Evolutionary conservation across 2,888 invertebrate genomes (phyloP).

Genomic region (Philopedon plagiatum): DNA sequence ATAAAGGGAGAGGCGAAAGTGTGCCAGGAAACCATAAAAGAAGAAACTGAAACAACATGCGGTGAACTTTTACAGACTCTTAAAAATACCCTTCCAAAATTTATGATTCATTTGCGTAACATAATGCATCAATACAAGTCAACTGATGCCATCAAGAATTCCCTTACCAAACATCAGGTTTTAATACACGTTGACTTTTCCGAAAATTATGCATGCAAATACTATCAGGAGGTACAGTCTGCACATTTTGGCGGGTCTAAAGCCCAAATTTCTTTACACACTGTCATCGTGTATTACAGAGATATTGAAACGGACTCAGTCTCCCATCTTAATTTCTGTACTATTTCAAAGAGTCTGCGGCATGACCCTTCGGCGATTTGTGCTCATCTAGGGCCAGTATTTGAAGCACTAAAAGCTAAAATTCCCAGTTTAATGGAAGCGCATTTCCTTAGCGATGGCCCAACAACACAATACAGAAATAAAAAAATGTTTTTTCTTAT

Average conservation of each 20-base stretch:
- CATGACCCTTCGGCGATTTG: slow-evolving; percentile 42
- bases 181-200: slow-evolving; percentile 35
- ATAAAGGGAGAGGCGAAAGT: background rate
- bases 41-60: too few species aligned
- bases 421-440: background rate
- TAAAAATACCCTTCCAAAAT: background rate
- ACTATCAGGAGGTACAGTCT: slow-evolving; percentile 24
- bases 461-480: slow-evolving; percentile 40
- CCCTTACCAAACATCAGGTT: background rate
- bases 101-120: background rate
- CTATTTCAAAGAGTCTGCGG: slow-evolving; percentile 21
- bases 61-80: too few species aligned
- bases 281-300: too few species aligned
- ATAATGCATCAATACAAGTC: background rate
- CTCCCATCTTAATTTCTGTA: slow-evolving; percentile 22
- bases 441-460: slow-evolving; percentile 38
- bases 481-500: slow-evolving; percentile 40
- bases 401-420: background rate
- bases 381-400: slow-evolving; percentile 31
- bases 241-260: slow-evolving; percentile 43
- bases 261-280: slow-evolving; percentile 36
- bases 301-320: background rate
- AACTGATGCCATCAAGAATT: background rate
- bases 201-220: slow-evolving; percentile 40
- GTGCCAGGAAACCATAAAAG: background rate